These are phyloP conservation scores for Riparia riparia DNA, from an alignment of 2,113 vertebrate species.

Conservation along the genomic window DNA sequence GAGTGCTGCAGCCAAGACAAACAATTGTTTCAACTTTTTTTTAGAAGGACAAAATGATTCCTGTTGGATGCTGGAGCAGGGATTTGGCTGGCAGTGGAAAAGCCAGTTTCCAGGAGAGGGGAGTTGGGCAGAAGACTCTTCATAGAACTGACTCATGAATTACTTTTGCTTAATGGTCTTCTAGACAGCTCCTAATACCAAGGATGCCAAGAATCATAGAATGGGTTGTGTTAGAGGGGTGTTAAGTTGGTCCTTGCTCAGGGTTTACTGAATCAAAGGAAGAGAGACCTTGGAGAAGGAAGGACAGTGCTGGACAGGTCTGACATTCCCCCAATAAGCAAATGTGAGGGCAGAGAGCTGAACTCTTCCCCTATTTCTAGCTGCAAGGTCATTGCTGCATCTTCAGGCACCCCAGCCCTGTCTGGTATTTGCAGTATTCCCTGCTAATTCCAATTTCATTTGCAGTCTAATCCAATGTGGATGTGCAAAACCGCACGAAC, in stretches of 20 bases:
- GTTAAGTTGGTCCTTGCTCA: neutral
- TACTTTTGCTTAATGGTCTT: neutral
- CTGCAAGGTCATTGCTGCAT: slow-evolving; percentile 29
- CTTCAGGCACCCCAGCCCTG: neutral
- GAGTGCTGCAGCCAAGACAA: neutral
- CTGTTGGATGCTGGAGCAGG: neutral
- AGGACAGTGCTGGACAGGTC: neutral
- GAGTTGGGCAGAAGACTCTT: neutral
- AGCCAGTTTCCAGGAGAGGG: neutral
- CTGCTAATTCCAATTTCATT: slow-evolving; percentile 61
- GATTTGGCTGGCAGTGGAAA: neutral
- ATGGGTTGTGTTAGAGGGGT: neutral
- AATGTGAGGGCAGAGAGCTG: neutral
- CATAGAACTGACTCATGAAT: neutral
- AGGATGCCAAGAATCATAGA: neutral
- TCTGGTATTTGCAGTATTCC: slow-evolving; percentile 59
- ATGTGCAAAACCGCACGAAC: slow-evolving; percentile 20
- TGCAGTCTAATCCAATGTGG: slow-evolving; percentile 53
- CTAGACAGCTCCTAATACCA: neutral
- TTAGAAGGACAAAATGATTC: neutral
- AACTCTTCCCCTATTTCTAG: slow-evolving; percentile 8
- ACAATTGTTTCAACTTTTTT: neutral
- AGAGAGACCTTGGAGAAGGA: neutral
- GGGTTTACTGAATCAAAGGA: neutral
- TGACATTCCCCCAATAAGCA: neutral